These are phyloP conservation scores for Pangasius sanitwongsei DNA, from an alignment of 2,797 vertebrate species.

Conservation along the genomic window DNA sequence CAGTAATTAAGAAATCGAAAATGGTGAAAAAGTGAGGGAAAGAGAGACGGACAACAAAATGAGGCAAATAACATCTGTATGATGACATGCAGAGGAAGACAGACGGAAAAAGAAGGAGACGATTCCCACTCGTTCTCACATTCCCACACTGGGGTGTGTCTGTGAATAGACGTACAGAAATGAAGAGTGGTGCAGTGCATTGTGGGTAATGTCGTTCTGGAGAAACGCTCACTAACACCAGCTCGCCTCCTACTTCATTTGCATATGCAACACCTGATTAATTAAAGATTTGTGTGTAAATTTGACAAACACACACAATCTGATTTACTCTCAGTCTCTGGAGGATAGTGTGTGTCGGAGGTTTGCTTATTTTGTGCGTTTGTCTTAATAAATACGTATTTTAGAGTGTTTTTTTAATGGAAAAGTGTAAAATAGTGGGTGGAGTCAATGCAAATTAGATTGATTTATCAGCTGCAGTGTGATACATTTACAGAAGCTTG, in stretches of 20 bases:
- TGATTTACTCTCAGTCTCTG: not conserved
- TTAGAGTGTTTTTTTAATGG: not conserved
- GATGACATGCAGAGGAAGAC: not conserved
- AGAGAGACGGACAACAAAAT: not conserved
- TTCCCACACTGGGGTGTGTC: no score
- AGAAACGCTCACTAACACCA: not conserved
- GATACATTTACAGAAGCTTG: no score
- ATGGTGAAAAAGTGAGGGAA: not conserved
- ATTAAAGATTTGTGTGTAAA: not conserved
- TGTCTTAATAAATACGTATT: no score
- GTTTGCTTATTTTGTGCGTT: not conserved
- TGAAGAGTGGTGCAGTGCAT: not conserved
- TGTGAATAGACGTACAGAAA: not conserved
- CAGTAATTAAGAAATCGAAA: no score
- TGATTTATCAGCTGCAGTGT: not conserved
- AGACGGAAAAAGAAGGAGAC: no score
- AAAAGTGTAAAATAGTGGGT: not conserved
- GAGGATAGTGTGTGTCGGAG: not conserved
- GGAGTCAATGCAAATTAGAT: conserved; percentile 2
- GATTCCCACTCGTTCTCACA: no score
- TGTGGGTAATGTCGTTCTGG: not conserved
- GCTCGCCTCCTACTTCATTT: not conserved
- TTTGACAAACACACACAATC: not conserved
- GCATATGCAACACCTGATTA: not conserved
- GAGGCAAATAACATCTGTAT: not conserved